Conservation (phyloP, 1,140 invertebrate genomes). For the Drosophila setifemur region DNA sequence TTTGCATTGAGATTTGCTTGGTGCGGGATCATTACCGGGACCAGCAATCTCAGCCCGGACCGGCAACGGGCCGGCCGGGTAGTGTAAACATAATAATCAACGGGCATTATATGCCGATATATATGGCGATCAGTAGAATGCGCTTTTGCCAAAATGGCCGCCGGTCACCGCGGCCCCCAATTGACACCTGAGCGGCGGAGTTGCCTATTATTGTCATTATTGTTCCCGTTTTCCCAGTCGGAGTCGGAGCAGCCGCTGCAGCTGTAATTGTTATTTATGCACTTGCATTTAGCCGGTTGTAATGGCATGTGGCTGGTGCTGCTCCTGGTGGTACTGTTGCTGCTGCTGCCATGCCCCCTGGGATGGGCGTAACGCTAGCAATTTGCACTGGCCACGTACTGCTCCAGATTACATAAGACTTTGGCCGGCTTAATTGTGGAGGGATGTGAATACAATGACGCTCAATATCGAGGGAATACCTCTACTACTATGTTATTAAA, state of each 20-base stretch:
- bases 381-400: constrained; percentile 42
- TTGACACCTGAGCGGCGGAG: constrained; percentile 70
- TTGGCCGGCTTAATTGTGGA: constrained; percentile 53
- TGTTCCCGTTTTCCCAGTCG: background rate
- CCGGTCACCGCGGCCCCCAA: constrained; percentile 67
- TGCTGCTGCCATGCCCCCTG: constrained; percentile 63
- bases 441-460: constrained; percentile 15
- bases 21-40: constrained; percentile 55
- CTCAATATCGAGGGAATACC: background rate
- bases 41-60: constrained; percentile 40
- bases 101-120: constrained; percentile 63
- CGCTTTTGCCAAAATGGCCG: constrained; percentile 69
- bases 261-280: constrained; percentile 78
- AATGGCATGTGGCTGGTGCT: constrained; percentile 63
- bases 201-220: constrained; percentile 44
- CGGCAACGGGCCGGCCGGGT: constrained; percentile 8
- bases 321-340: no score
- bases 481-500: background rate
- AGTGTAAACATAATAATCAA: constrained; percentile 79
- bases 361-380: constrained; percentile 64
- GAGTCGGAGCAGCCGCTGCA: constrained; percentile 9
- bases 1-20: constrained; percentile 72
- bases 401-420: constrained; percentile 60
- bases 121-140: constrained; percentile 65
- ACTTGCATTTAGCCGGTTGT: constrained; percentile 72